Percentiles rank a stretch among this genome's conserved stretches.
phyloP scores from a whole-genome alignment of 2,797 vertebrate species.

The Vultur gryphus region DNA sequence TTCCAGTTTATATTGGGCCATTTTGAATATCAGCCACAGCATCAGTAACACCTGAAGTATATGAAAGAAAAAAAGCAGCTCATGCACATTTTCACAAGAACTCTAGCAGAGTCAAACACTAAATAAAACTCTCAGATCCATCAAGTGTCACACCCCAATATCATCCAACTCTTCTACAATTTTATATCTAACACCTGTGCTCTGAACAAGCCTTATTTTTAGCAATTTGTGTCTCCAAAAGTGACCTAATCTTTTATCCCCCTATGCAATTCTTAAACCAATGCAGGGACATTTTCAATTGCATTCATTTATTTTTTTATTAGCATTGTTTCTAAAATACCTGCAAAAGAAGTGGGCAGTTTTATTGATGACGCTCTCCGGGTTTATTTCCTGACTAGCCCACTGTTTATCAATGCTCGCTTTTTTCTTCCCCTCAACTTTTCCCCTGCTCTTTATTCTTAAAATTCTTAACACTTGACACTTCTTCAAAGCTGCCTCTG shows the following conservation, averaged over 20 bases:
- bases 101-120: background rate
- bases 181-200: background rate
- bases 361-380: background rate
- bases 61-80: background rate
- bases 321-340: background rate
- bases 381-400: background rate
- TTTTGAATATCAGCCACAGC: background rate
- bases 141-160: background rate
- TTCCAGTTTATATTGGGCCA: background rate
- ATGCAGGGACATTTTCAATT: background rate
- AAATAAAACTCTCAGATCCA: background rate
- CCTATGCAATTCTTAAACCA: background rate
- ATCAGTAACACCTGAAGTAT: background rate
- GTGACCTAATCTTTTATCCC: background rate
- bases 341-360: background rate
- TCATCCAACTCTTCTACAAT: background rate
- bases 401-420: background rate
- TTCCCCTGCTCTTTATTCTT: background rate
- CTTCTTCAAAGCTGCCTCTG: background rate
- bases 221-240: background rate
- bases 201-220: background rate
- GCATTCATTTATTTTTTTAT: background rate
- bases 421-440: background rate
- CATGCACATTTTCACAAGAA: background rate
- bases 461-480: background rate